Percentiles rank a stretch among this genome's conserved stretches.
These are phyloP conservation scores for Hipparchia sbordonii DNA, from an alignment of 2,888 invertebrate genomes.

Conservation along the genomic window DNA sequence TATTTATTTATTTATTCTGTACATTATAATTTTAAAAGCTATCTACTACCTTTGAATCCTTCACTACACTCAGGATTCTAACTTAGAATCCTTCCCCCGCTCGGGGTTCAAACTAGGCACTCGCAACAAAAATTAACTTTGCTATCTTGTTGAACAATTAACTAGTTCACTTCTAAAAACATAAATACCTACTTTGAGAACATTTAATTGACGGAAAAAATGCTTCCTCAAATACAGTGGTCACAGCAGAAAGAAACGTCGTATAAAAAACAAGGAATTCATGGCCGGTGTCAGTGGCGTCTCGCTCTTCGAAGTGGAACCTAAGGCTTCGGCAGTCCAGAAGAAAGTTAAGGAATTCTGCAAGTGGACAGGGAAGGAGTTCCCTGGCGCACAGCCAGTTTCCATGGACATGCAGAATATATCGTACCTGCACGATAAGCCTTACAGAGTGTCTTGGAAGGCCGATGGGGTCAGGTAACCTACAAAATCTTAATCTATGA, in stretches of 20 bases:
- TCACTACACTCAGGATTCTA: too few relatives aligned
- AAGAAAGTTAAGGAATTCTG: constrained; percentile 89
- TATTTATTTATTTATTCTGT: too few relatives aligned
- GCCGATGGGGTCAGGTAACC: constrained; percentile 96
- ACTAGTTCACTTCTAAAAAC: too few relatives aligned
- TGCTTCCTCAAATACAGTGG: not conserved
- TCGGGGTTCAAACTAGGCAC: too few relatives aligned
- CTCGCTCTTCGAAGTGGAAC: constrained; percentile 85
- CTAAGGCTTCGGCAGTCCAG: constrained; percentile 86
- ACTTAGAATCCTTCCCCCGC: too few relatives aligned
- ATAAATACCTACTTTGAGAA: too few relatives aligned
- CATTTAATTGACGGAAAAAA: too few relatives aligned
- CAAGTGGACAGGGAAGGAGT: constrained; percentile 89
- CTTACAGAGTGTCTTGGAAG: constrained; percentile 99
- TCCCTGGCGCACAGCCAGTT: constrained; percentile 98
- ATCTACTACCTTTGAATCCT: too few relatives aligned
- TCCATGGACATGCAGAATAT: constrained; percentile 96
- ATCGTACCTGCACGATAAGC: constrained; percentile 87
- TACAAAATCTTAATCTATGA: too few relatives aligned
- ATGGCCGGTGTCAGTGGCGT: constrained; percentile 95
- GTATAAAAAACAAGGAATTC: constrained; percentile 85
- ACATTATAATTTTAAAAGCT: too few relatives aligned
- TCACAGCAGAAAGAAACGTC: constrained; percentile 12
- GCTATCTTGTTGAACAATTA: too few relatives aligned
- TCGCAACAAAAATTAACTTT: too few relatives aligned